Conservation (phyloP, 2,888 invertebrate species). For the Erebia palarica region DNA sequence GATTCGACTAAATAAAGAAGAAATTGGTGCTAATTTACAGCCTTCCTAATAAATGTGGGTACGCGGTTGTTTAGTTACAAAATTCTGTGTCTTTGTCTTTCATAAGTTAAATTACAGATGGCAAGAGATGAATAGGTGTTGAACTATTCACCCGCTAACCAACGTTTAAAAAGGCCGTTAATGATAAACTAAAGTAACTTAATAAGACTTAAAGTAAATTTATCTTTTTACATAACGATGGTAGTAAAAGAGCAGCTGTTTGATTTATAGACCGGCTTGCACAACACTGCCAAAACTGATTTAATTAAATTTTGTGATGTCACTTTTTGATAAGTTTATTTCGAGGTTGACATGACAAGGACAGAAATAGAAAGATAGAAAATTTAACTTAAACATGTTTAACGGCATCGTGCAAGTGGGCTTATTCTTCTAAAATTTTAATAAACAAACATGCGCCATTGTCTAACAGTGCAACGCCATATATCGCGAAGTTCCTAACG, state of each 20-base stretch:
- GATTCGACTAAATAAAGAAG: constrained; percentile 28
- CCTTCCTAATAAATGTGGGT: no score
- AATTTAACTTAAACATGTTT: no score
- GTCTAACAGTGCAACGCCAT: not conserved
- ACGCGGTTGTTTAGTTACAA: no score
- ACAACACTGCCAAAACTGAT: no score
- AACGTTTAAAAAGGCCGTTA: not conserved
- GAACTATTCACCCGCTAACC: no score
- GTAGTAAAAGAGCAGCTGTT: not conserved
- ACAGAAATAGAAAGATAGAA: no score
- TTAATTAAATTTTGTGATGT: no score
- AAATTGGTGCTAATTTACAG: constrained; percentile 3
- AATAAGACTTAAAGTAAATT: not conserved
- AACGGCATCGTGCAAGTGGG: not conserved
- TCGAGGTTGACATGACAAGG: no score
- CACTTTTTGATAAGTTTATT: no score
- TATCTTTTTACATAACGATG: not conserved
- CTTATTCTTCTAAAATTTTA: not conserved
- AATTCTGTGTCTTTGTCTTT: no score
- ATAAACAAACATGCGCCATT: not conserved
- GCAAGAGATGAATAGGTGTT: no score
- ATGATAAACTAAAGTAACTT: not conserved
- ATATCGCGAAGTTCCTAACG: constrained; percentile 21
- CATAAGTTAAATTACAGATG: no score
- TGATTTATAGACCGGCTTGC: not conserved